Conservation (phyloP, 2,113 vertebrate species). For the Centropristis striata region DNA sequence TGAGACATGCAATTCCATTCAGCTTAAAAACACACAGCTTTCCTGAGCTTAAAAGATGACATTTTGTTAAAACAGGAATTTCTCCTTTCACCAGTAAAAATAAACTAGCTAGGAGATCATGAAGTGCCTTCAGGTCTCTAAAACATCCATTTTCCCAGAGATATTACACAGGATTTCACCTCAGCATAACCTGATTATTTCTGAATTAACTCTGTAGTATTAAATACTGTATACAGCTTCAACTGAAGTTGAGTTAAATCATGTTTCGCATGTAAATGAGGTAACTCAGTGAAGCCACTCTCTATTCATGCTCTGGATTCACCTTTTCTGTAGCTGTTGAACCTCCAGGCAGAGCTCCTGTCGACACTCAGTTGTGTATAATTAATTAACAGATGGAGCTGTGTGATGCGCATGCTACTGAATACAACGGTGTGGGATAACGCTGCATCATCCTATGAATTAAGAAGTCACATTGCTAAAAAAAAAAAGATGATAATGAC, state of each 20-base stretch:
- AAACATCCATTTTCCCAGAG: not conserved
- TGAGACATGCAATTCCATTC: slow-evolving; percentile 24
- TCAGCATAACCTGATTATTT: not conserved
- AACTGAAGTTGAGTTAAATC: not conserved
- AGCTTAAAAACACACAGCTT: slow-evolving; percentile 10
- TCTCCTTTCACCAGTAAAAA: not conserved
- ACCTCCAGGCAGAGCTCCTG: slow-evolving; percentile 12
- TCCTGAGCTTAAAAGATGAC: not conserved
- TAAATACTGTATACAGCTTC: not conserved
- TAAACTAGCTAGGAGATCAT: not conserved
- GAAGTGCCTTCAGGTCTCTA: not conserved
- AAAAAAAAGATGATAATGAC: slow-evolving; percentile 21
- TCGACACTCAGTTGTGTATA: not conserved
- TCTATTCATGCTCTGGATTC: slow-evolving; percentile 7
- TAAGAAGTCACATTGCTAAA: not conserved
- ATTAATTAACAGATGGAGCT: slow-evolving; percentile 15
- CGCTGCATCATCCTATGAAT: not conserved
- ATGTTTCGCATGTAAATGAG: slow-evolving; percentile 18
- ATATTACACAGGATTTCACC: not conserved
- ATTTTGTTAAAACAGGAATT: not conserved
- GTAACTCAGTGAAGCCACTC: not conserved
- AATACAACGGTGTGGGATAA: slow-evolving; percentile 11
- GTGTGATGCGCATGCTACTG: slow-evolving; percentile 1
- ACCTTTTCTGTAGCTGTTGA: slow-evolving; percentile 10
- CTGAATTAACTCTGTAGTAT: not conserved